Conservation (phyloP, 2,113 vertebrate genomes). For the Perccottus glenii region DNA sequence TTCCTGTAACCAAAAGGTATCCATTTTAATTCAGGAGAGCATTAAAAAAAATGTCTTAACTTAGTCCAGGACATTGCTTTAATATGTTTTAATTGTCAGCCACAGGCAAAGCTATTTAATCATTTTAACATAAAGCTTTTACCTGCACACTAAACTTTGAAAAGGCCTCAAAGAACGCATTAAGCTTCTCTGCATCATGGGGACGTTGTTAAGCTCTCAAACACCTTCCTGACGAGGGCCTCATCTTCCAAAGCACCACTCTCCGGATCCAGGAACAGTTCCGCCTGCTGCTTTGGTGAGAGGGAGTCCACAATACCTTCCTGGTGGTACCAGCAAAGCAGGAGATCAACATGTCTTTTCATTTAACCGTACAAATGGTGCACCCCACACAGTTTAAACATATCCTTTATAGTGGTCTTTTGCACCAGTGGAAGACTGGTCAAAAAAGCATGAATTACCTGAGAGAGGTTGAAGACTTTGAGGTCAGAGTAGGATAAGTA, state of each 20-base stretch:
- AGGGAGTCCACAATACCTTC: constrained; percentile 16
- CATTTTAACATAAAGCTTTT: not conserved
- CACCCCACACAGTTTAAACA: not conserved
- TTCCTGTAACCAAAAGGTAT: constrained; percentile 12
- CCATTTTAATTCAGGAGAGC: not conserved
- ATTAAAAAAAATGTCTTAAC: too few relatives aligned
- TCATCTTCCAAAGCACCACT: constrained; percentile 16
- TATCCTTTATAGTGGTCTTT: not conserved
- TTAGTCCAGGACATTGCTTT: not conserved
- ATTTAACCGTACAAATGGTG: not conserved
- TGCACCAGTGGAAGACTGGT: not conserved
- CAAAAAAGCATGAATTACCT: constrained; percentile 4
- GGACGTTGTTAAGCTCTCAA: constrained; percentile 22
- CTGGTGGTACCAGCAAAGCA: constrained; percentile 12
- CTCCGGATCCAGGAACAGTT: constrained; percentile 41
- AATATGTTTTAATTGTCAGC: not conserved
- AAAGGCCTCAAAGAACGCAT: constrained; percentile 28
- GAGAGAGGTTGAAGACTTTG: constrained; percentile 21
- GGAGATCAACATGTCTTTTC: not conserved
- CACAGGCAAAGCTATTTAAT: not conserved
- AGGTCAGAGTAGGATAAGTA: constrained; percentile 19
- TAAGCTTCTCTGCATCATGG: constrained; percentile 10
- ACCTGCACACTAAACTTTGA: constrained; percentile 19
- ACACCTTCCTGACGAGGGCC: constrained; percentile 25
- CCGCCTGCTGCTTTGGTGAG: constrained; percentile 39